Conservation (phyloP, 2,797 vertebrate genomes). For the Buphagus erythrorhynchus region DNA sequence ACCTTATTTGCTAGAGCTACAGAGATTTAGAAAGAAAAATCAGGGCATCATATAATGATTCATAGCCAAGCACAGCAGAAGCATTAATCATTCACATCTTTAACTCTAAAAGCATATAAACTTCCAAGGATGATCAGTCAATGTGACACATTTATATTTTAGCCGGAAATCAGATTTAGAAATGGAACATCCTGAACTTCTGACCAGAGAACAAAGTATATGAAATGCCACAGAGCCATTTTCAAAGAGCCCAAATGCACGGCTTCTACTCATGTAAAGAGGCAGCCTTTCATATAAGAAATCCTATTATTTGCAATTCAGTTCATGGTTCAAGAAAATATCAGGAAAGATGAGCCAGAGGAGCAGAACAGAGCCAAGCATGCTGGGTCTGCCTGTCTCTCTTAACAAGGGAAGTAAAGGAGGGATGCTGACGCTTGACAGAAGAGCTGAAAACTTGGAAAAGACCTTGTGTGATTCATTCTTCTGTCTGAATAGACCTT, state of each 20-base stretch:
- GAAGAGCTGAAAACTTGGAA: neutral
- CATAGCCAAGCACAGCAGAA: neutral
- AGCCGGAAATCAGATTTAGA: conserved; percentile 10
- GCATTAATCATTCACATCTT: conserved; percentile 49
- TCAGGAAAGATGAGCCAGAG: neutral
- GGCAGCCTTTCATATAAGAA: neutral
- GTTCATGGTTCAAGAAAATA: neutral
- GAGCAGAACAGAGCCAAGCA: neutral
- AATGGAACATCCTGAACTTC: conserved; percentile 15
- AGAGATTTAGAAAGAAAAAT: neutral
- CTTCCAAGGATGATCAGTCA: conserved; percentile 38
- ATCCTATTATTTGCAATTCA: neutral
- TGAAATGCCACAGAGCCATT: neutral
- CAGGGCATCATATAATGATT: neutral
- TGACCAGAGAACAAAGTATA: neutral
- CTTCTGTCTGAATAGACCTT: neutral
- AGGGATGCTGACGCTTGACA: neutral
- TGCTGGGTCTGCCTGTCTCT: neutral
- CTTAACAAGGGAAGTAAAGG: neutral
- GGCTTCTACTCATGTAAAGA: neutral
- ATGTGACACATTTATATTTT: neutral
- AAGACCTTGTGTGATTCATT: neutral
- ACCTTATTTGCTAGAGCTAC: neutral
- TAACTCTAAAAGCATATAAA: conserved; percentile 22
- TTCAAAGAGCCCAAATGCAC: neutral